These are phyloP conservation scores for Hyphantria cunea DNA, from an alignment of 1,140 invertebrate genomes.

Conservation along the genomic window DNA sequence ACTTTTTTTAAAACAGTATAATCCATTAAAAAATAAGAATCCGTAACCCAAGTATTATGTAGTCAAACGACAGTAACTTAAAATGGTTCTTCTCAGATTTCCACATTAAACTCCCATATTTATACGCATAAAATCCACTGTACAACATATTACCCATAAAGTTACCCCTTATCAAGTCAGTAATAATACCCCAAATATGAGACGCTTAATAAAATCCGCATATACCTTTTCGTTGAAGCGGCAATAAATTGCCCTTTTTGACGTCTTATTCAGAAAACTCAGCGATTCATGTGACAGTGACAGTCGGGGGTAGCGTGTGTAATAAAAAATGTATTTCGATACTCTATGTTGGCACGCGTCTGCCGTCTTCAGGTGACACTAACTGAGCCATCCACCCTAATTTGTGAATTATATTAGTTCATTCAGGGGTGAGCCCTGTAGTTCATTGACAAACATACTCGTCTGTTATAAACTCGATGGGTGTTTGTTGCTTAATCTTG, in stretches of 20 bases:
- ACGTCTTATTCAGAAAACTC: constrained; percentile 63
- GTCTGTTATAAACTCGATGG: not conserved
- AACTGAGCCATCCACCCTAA: constrained; percentile 21
- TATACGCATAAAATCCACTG: not conserved
- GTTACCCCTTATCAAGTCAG: constrained; percentile 49
- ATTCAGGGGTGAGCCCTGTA: constrained; percentile 5
- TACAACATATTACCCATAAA: constrained; percentile 14
- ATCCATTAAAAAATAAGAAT: not conserved
- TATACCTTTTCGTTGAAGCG: constrained; percentile 39
- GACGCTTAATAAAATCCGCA: constrained; percentile 70
- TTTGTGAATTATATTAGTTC: not conserved
- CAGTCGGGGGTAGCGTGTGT: constrained; percentile 43
- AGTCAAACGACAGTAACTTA: not conserved
- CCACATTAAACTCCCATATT: not conserved
- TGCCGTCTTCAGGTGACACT: constrained; percentile 49
- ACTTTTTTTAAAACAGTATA: too few relatives aligned
- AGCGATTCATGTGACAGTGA: constrained; percentile 54
- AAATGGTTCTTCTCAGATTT: not conserved
- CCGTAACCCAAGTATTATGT: not conserved
- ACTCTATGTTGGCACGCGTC: constrained; percentile 52
- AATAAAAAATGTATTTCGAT: constrained; percentile 48
- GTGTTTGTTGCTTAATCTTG: not conserved
- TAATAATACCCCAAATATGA: constrained; percentile 62
- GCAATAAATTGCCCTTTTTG: constrained; percentile 73
- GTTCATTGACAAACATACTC: not conserved